These are phyloP conservation scores for Acanthoscelides obtectus DNA, from an alignment of 2,888 invertebrate genomes.

Conservation along the genomic window DNA sequence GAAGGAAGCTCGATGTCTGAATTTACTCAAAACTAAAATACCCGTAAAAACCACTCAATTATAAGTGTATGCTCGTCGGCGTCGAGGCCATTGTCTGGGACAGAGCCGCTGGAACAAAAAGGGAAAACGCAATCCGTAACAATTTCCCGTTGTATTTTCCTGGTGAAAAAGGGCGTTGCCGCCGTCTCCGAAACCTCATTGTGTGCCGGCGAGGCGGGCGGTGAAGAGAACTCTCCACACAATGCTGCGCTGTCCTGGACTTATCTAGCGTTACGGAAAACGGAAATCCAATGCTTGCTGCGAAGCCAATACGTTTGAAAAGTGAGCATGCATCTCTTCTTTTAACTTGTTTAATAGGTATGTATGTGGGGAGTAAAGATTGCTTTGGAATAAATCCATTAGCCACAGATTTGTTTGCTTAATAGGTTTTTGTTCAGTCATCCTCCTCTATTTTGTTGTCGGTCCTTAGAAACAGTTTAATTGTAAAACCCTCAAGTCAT, in stretches of 20 bases:
- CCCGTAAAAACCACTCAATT: constrained; percentile 20
- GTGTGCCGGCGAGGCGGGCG: neutral
- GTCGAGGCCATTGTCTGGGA: constrained; percentile 14
- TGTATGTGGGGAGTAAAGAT: no score
- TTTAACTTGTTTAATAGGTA: no score
- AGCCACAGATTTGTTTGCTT: no score
- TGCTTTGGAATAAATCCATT: no score
- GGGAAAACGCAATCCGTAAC: constrained; percentile 21
- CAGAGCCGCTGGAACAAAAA: constrained; percentile 17
- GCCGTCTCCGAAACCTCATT: neutral
- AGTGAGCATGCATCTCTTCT: no score
- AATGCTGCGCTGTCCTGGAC: neutral
- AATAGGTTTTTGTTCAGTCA: no score
- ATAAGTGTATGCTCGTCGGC: constrained; percentile 8
- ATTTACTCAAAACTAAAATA: constrained; percentile 9
- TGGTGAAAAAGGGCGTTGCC: constrained; percentile 16
- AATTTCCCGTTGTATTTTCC: constrained; percentile 14
- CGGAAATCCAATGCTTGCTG: neutral
- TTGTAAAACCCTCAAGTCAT: no score
- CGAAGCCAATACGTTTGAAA: no score
- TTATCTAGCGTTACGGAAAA: neutral
- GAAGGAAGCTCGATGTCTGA: neutral
- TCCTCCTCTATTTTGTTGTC: no score
- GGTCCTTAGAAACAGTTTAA: no score
- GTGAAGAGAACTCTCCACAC: neutral